Base-by-base conservation (phyloP, 2,888 invertebrate species). In the Heliconius charithonia region DNA sequence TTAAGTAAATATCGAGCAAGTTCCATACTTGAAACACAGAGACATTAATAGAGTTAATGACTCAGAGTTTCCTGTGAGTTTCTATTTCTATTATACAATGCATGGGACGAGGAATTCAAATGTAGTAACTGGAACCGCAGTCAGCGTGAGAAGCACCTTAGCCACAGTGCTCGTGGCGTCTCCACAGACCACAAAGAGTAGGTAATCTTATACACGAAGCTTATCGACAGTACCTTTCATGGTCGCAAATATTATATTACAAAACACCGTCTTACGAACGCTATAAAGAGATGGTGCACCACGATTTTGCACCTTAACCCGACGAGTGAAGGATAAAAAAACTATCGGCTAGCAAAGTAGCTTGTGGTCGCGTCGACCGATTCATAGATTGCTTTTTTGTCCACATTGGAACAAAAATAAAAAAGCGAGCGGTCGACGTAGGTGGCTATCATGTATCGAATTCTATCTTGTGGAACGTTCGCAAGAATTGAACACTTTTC, bases 201-300 rank as follows among this genome's bases (percentile, higher is more conserved):
- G 85, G 94, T 93, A 95, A 95, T 92, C 91, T 91, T 91, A 95
- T 94, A 94, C 92, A 91, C 90, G 90, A 95, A 94, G 94, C 94
- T 91, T 93, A 94, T 91, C 92, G 93, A 94, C 94, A 93, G 90
- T 93, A 91, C 89, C 90, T 93, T 95, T 93, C 92, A 90, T 89
- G 89, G 91, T 91, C 92, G 89, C 92, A 90, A 90, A 91, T 93
- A 92, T 95, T 92, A 87, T 89, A 89, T 95, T 94, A 93, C 94
- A 86, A 84, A 29, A 80, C 79, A 82, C 84, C 79, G 82, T 81
- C 81, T 80, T 83, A 81, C 79, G 71, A 80, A 77, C 70, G 74
- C 51, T 65, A 75, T 76, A 84, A 85, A 85, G 81, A 65, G 67
- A 16, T 79, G 65, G 71, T 77, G 83, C 83, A 76, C 83, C 80